Evolutionary conservation across 2,113 vertebrate genomes (phyloP).

Genomic region (Castor canadensis): DNA sequence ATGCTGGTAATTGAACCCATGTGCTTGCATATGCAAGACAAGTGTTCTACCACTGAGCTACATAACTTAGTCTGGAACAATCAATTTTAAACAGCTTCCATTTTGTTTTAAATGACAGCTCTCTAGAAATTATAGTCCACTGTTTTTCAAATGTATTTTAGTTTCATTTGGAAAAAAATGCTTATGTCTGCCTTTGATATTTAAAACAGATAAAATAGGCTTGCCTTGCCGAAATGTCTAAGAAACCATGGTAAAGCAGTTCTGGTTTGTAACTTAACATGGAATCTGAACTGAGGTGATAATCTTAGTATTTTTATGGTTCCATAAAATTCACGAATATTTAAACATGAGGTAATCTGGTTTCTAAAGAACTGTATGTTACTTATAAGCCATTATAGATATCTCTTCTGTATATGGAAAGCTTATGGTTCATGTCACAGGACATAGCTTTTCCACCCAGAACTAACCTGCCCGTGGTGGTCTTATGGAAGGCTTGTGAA

Average conservation of each 20-base stretch:
- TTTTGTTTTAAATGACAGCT: constrained; percentile 30
- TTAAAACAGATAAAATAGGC: constrained; percentile 38
- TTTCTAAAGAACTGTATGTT: constrained; percentile 45
- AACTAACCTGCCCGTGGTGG: neutral
- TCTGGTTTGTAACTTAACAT: constrained; percentile 27
- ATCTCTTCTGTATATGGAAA: neutral
- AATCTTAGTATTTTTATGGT: constrained; percentile 45
- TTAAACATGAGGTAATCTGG: neutral
- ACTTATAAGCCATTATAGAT: neutral
- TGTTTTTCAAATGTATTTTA: constrained; percentile 26
- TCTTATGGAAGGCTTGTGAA: constrained; percentile 3
- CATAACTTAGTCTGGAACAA: neutral
- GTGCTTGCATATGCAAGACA: neutral
- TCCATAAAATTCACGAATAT: constrained; percentile 51
- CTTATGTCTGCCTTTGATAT: neutral
- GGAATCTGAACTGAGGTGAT: constrained; percentile 10
- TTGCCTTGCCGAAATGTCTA: neutral
- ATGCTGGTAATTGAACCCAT: neutral
- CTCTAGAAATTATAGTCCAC: constrained; percentile 1
- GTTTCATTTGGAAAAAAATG: constrained; percentile 44
- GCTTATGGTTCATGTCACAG: constrained; percentile 22
- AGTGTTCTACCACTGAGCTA: neutral
- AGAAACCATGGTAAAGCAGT: constrained; percentile 15
- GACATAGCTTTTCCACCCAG: neutral
- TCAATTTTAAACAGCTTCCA: constrained; percentile 36